A percentile compares a stretch with the other conserved stretches of the same genome.
Evolutionary conservation across 2,113 vertebrate genomes (phyloP).

Genomic region (Nesogale talazaci): DNA sequence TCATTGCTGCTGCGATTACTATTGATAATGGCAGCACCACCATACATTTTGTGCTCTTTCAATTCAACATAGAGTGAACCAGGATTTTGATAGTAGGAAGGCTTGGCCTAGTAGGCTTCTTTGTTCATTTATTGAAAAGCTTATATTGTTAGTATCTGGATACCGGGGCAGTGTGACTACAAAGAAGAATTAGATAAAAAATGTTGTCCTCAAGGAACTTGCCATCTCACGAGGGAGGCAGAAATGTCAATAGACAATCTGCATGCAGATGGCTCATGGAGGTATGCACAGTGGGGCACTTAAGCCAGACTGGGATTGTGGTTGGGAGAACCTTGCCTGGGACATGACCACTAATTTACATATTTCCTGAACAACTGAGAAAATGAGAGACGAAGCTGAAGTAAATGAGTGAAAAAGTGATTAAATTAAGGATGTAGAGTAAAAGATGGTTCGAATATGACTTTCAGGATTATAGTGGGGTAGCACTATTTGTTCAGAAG

Average conservation of each 20-base stretch:
- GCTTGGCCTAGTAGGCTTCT: not conserved
- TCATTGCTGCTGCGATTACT: not conserved
- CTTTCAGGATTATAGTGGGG: too few species aligned
- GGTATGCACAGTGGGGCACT: not conserved
- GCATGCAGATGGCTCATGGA: not conserved
- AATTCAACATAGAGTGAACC: not conserved
- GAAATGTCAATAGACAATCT: not conserved
- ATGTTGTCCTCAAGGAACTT: not conserved
- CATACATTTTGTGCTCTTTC: not conserved
- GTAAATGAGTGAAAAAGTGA: not conserved
- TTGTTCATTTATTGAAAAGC: not conserved
- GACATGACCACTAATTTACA: not conserved
- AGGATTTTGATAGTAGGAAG: not conserved
- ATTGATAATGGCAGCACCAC: not conserved
- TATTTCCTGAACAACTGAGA: not conserved
- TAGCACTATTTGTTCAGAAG: too few species aligned
- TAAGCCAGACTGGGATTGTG: not conserved
- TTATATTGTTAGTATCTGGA: not conserved
- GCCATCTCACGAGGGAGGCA: not conserved
- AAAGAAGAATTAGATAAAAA: not conserved
- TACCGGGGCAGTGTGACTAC: not conserved
- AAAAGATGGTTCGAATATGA: too few species aligned
- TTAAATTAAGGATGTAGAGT: not conserved
- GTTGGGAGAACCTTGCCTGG: not conserved
- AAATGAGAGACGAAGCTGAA: not conserved